A percentile compares a stretch with the other conserved stretches of the same genome.
Conservation (phyloP, 2,888 invertebrate species). For the Troilus luridus region DNA sequence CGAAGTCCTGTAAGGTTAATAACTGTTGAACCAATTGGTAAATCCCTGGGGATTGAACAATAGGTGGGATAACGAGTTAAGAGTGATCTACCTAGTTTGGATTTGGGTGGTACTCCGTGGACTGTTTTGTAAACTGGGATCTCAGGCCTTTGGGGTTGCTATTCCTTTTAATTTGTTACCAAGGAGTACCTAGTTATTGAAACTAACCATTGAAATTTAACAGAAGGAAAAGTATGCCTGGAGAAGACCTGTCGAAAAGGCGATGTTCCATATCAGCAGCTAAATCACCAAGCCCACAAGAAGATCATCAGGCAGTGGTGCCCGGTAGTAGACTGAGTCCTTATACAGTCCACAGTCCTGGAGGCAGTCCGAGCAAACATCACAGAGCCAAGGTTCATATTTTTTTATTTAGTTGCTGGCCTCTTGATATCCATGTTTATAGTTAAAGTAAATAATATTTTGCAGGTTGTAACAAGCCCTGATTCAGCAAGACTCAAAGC, state of each 20-base stretch:
- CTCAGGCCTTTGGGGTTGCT: too few species aligned
- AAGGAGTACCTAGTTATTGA: background rate
- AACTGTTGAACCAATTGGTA: too few species aligned
- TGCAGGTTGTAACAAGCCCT: constrained; percentile 68
- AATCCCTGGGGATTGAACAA: too few species aligned
- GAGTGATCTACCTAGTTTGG: too few species aligned
- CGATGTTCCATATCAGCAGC: constrained; percentile 63
- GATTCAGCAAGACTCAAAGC: constrained; percentile 78
- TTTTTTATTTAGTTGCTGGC: background rate
- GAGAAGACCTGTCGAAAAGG: constrained; percentile 64
- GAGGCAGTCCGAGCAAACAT: constrained; percentile 73
- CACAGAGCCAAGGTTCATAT: constrained; percentile 60
- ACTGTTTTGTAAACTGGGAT: too few species aligned
- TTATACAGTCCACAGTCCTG: constrained; percentile 69
- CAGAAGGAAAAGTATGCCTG: constrained; percentile 65
- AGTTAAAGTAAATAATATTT: background rate
- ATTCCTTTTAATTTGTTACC: too few species aligned
- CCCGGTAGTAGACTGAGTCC: constrained; percentile 60
- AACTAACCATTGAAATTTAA: background rate
- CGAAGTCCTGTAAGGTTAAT: too few species aligned
- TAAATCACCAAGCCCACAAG: constrained; percentile 65
- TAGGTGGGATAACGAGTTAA: too few species aligned
- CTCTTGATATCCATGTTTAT: background rate
- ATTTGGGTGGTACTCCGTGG: too few species aligned
- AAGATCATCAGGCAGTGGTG: constrained; percentile 58